Percentiles rank a stretch among this genome's conserved stretches.
phyloP scores from a whole-genome alignment of 2,888 invertebrate species.

The Ophion ventricosus region DNA sequence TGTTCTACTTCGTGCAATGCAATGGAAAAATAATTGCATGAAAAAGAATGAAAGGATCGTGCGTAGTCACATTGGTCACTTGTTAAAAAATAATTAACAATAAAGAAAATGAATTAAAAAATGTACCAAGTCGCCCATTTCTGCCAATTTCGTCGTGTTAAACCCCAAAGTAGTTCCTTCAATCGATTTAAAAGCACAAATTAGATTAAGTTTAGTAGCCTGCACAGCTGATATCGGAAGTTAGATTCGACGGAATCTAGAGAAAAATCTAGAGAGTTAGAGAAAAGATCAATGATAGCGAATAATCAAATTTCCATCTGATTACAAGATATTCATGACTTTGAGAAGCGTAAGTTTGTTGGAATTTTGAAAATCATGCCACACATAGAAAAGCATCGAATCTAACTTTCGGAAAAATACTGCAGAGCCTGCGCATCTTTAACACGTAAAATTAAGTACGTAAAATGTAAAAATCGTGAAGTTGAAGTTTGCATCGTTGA shows the following conservation, averaged over 20 bases:
- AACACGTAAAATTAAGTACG: conserved; percentile 10
- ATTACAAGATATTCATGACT: not conserved
- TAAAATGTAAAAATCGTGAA: not conserved
- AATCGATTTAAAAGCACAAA: conserved; percentile 5
- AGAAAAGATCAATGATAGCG: not conserved
- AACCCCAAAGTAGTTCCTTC: not conserved
- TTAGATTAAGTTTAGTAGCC: not conserved
- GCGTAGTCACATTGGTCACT: not conserved
- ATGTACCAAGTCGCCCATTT: not conserved
- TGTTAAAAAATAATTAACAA: not conserved
- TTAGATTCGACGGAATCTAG: not conserved
- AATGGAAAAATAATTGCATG: not conserved
- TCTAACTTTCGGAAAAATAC: not conserved
- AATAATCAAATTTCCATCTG: not conserved
- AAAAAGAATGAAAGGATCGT: not conserved
- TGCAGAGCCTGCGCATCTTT: not conserved
- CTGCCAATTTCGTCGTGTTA: not conserved
- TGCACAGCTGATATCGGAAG: not conserved
- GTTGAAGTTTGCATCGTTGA: too few relatives aligned
- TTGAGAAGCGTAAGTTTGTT: not conserved
- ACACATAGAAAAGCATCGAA: not conserved
- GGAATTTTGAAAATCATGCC: not conserved
- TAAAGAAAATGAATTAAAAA: not conserved
- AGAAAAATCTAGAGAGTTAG: not conserved
- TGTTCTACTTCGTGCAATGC: not conserved